Conservation (phyloP, 2,888 invertebrate species). For the Tortricodes alternella region DNA sequence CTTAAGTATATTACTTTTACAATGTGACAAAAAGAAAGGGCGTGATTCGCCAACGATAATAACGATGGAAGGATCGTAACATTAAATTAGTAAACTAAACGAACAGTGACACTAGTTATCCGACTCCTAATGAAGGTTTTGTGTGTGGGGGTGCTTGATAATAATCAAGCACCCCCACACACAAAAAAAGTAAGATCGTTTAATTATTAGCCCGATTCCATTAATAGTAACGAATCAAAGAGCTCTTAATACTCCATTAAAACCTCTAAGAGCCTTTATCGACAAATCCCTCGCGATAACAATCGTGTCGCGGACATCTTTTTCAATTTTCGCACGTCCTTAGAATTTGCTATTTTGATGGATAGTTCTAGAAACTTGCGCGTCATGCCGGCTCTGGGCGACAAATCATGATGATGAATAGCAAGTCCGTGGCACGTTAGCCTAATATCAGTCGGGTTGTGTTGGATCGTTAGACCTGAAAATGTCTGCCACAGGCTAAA, state of each 20-base stretch:
- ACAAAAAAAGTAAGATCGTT: too few relatives aligned
- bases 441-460: neutral
- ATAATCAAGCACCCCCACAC: too few relatives aligned
- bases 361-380: neutral
- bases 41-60: neutral
- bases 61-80: too few relatives aligned
- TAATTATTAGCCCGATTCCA: neutral
- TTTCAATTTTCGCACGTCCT: neutral
- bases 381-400: neutral
- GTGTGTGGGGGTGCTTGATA: too few relatives aligned
- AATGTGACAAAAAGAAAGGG: constrained; percentile 11
- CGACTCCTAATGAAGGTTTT: too few relatives aligned
- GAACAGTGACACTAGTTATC: too few relatives aligned
- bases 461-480: too few relatives aligned
- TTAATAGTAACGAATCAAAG: neutral
- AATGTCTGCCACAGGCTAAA: too few relatives aligned
- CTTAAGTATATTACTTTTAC: constrained; percentile 1
- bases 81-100: too few relatives aligned
- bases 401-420: constrained; percentile 1
- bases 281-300: neutral
- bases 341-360: constrained; percentile 8
- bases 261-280: constrained; percentile 1
- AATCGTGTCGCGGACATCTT: constrained; percentile 1
- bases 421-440: neutral
- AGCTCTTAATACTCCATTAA: neutral